Conservation (phyloP, 2,113 vertebrate species). For the Cyprinodon tularosa region DNA sequence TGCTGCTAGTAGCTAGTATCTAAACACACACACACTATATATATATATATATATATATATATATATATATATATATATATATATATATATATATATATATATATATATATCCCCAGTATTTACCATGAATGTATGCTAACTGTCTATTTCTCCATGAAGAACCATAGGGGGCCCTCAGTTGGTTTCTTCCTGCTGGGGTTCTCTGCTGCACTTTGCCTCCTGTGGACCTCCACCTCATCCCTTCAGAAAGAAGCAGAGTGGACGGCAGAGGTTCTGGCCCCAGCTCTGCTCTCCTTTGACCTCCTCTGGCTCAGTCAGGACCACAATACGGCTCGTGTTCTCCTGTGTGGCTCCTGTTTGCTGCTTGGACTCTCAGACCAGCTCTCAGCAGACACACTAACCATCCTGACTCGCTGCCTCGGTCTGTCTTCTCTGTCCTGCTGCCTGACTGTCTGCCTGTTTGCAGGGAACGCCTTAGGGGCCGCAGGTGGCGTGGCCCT, state of each 20-base stretch:
- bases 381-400: conserved; percentile 72
- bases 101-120: background rate
- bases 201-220: conserved; percentile 59
- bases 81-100: background rate
- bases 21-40: background rate
- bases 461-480: conserved; percentile 72
- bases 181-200: conserved; percentile 76
- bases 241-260: conserved; percentile 70
- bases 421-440: conserved; percentile 78
- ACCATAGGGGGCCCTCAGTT: conserved; percentile 78
- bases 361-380: conserved; percentile 70
- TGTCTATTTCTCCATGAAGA: conserved; percentile 45
- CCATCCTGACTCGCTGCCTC: conserved; percentile 72
- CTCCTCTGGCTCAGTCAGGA: conserved; percentile 82
- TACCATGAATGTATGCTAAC: background rate
- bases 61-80: background rate
- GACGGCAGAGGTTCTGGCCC: conserved; percentile 68
- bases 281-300: conserved; percentile 73
- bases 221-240: conserved; percentile 46
- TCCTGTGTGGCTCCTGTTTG: conserved; percentile 73
- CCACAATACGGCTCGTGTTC: conserved; percentile 69
- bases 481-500: conserved; percentile 71
- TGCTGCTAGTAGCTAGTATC: background rate
- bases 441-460: conserved; percentile 77
- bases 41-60: background rate